Evolutionary conservation across 2,888 invertebrate species (phyloP), one percentile per base, ranked within the genome.

Genomic region (Drosophila atripex): DNA sequence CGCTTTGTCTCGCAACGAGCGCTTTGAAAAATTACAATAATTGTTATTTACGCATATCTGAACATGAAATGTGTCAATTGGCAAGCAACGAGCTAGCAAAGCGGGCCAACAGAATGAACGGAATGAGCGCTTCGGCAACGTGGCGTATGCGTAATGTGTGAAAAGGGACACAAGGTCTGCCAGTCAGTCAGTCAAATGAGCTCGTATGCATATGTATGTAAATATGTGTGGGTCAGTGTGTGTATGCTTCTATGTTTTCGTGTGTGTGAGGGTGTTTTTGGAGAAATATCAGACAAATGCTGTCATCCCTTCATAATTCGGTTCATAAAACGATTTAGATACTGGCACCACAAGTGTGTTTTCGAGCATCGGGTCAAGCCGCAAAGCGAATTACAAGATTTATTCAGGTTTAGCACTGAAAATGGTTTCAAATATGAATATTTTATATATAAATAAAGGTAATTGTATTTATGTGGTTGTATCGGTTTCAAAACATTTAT

Each of bases 41-140:
- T 87, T 79, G 82, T 78, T 84, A 78, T 88, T 88, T 80, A 88
- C 86, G 88, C 85, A 79, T 87, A 75, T 86, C 73, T 83, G 77
- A 84, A 76, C 78, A 88, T 70, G 73, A 80, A 80, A 86, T 75
- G 80, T 77, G 77, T 73, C 80, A 83, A 83, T 83, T 82, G 77
- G 77, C 72, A 79, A 49, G 54, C 73, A 74, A 75, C 73, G 70
- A 77, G 66, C 60, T 55, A 43, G 57, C 57, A 64, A 61, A 52
- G 71, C 57, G 54, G 21, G 32, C 18, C 53, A 45, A 46, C 50
- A 23, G 39, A 76, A 61, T 45, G 39, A 43, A 35, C 46, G 14
- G 39, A 76, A 61, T 45, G 39, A 43, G 38, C 46, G 35, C 35
- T 43, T 47, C 50, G 23, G 9, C 45, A 61, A 55, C 51, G 59